Base-by-base conservation (phyloP, 2,797 vertebrate genomes). In the Argyrosomus regius region DNA sequence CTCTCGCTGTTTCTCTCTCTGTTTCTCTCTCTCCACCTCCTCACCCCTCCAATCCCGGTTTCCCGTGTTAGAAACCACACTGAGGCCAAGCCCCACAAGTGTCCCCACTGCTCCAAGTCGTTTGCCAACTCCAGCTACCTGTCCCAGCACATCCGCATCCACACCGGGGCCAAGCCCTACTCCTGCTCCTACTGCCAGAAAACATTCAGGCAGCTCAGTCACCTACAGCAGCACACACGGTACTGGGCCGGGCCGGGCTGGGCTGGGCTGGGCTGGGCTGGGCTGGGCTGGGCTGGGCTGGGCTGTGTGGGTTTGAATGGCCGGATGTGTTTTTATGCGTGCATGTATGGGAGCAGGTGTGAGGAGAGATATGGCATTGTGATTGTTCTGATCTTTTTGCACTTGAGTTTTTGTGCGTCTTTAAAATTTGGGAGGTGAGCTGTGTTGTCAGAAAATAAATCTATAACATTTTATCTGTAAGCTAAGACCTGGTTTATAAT, bases 221-320 rank as follows among this genome's bases (percentile, higher is more conserved):
- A 99, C 97, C 96, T 99, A 90, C 98, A 99, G 96, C 98, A 99
- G 95, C 98, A 99, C 97, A 99, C 98, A 96, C 97, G 98, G 98
- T 99, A 98, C 95, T 90, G 92, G 84, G 20, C 65, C 26, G 83
- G 80, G 80, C 70, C 6, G 82, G 74, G 73, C 73, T 56, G 74
- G 35, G 35, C 62, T 28, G 83, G 80, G 80, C 70, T 9, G 82
- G 74, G 73, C 70, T 56, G 75, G 35, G 35, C 65, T 26, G 83
- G 80, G 80, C 70, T 11, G 82, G 74, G 73, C 95, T 90, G 92
- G 84, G 20, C 95, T 90, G 92, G 84, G 20, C 95, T 12, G 82
- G 74, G 73, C 73, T 56, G 75, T 62, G 77, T 39, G 86, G 82
- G 65, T 49, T 58, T 64, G 56, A 74, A 41, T 82, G 72, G 73